These are phyloP conservation scores for Euphonia xanthogaster DNA, from an alignment of 2,797 vertebrate species.

Conservation along the genomic window DNA sequence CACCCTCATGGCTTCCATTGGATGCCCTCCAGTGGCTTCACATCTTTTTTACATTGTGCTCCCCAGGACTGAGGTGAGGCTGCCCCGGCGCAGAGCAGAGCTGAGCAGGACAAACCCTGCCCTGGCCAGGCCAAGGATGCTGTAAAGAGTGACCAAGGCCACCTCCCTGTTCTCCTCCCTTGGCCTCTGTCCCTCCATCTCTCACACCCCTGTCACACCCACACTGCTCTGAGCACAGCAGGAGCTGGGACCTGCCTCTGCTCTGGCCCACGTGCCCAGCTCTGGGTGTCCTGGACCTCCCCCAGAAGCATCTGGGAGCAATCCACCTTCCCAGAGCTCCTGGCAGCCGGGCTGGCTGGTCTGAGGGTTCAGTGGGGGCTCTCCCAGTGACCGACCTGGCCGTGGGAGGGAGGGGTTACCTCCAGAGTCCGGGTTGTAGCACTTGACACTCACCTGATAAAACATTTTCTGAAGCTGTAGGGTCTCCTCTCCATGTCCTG, in stretches of 20 bases:
- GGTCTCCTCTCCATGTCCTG: neutral
- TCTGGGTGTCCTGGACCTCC: neutral
- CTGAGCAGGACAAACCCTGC: neutral
- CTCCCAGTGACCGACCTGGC: neutral
- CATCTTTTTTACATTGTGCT: neutral
- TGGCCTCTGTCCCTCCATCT: fast-evolving
- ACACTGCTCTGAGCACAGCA: neutral
- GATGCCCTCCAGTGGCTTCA: neutral
- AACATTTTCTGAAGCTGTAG: neutral
- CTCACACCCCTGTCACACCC: neutral
- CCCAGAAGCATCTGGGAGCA: neutral
- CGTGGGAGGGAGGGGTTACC: neutral
- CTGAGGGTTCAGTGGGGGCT: neutral
- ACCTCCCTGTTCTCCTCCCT: neutral
- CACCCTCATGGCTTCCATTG: fast-evolving
- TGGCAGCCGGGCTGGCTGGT: neutral
- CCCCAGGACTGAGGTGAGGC: neutral
- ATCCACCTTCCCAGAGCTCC: neutral
- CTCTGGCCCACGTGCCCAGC: neutral
- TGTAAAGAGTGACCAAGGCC: fast-evolving
- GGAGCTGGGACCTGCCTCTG: neutral
- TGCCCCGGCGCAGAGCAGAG: neutral
- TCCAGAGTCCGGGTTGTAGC: neutral
- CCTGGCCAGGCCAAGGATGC: neutral
- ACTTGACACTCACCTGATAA: neutral